Conservation (phyloP, 2,888 invertebrate genomes). For the Cephus sareptanus region DNA sequence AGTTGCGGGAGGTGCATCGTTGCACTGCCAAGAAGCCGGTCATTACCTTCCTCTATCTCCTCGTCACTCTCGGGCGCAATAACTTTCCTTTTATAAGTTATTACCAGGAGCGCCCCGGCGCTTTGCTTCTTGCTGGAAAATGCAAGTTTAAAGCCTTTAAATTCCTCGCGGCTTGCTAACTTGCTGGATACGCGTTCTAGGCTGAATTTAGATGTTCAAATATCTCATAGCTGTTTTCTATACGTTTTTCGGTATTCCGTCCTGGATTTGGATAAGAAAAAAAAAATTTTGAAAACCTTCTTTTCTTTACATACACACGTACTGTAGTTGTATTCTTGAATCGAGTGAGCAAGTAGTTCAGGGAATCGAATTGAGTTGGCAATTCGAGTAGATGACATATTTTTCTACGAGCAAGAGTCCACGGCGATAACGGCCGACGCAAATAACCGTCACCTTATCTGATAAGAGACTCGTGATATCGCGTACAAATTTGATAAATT, state of each 20-base stretch:
- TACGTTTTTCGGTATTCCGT: neutral
- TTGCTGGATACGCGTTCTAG: too few species aligned
- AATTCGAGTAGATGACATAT: neutral
- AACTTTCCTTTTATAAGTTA: too few species aligned
- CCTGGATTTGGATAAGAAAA: neutral
- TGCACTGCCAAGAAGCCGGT: too few species aligned
- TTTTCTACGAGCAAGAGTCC: neutral
- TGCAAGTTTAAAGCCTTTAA: too few species aligned
- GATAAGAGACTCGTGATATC: conserved; percentile 33
- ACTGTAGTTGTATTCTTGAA: neutral
- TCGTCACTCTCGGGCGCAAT: too few species aligned
- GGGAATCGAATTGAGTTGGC: neutral
- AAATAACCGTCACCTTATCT: conserved; percentile 28
- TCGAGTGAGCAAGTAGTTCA: neutral
- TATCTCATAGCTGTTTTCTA: neutral
- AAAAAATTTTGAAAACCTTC: neutral
- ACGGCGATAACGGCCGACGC: neutral
- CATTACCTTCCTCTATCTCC: too few species aligned
- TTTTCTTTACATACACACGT: neutral
- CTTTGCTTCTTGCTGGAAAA: too few species aligned
- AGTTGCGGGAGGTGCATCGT: too few species aligned
- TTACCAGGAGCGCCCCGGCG: too few species aligned
- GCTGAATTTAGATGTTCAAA: neutral
- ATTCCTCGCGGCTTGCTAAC: too few species aligned
- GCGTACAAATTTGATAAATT: conserved; percentile 34